phyloP scores from a whole-genome alignment of 2,113 vertebrate species.

The Austrofundulus limnaeus region DNA sequence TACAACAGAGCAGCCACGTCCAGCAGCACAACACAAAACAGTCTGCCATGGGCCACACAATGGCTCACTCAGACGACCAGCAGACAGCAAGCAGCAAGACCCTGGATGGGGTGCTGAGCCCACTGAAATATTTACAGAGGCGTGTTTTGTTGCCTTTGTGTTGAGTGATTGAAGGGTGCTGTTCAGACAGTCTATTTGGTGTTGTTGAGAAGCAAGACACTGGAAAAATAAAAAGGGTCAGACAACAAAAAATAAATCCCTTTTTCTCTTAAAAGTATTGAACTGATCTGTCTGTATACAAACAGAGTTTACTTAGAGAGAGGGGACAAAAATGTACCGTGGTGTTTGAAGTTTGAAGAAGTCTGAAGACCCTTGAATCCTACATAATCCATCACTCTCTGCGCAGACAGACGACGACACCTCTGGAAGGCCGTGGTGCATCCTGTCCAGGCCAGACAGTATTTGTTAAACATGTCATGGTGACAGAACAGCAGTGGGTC shows the following conservation, averaged over 20 bases:
- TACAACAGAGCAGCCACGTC: conserved; percentile 69
- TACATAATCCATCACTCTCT: conserved; percentile 59
- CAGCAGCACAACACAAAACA: conserved; percentile 56
- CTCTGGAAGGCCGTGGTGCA: conserved; percentile 69
- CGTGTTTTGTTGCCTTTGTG: conserved; percentile 77
- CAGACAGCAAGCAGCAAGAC: conserved; percentile 69
- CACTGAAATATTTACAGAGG: conserved; percentile 78
- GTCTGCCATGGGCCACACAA: conserved; percentile 59
- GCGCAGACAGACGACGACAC: conserved; percentile 60
- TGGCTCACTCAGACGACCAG: conserved; percentile 61
- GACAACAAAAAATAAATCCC: conserved; percentile 19
- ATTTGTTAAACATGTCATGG: conserved; percentile 97
- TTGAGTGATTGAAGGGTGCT: conserved; percentile 59
- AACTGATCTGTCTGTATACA: conserved; percentile 20
- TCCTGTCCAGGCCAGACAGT: conserved; percentile 81
- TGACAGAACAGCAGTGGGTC: conserved; percentile 90
- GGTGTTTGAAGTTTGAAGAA: conserved; percentile 40
- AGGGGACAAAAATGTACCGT: conserved; percentile 17
- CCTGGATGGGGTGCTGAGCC: conserved; percentile 62
- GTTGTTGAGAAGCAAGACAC: conserved; percentile 30
- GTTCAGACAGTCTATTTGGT: conserved; percentile 37
- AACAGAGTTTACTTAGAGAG: conserved; percentile 2
- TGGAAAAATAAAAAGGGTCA: conserved; percentile 23
- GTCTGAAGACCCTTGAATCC: conserved; percentile 52
- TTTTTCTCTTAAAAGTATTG: conserved; percentile 12